Percentiles rank a stretch among this genome's conserved stretches.
These are phyloP conservation scores for Illadopsis cleaveri DNA, from an alignment of 2,113 vertebrate species.

Conservation along the genomic window DNA sequence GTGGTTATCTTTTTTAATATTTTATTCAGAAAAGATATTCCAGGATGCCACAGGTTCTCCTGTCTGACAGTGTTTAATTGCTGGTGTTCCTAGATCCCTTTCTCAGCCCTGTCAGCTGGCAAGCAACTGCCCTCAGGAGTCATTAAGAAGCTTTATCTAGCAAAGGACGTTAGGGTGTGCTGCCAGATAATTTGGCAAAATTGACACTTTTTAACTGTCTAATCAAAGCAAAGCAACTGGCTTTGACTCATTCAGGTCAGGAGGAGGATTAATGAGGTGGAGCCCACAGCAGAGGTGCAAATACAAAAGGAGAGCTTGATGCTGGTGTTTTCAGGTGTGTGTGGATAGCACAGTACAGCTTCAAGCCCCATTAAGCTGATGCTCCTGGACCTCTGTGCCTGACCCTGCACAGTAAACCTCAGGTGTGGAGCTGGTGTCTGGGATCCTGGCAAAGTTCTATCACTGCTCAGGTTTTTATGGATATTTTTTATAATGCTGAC, in stretches of 20 bases:
- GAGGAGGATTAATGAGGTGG: neutral
- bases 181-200: neutral
- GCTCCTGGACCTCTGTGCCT: neutral
- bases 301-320: neutral
- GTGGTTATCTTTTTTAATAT: neutral
- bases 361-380: neutral
- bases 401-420: neutral
- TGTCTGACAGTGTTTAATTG: neutral
- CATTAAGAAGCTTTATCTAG: neutral
- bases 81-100: neutral
- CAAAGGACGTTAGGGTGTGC: neutral
- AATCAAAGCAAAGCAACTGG: neutral
- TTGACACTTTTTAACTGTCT: neutral
- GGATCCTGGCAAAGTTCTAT: neutral
- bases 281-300: neutral
- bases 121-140: neutral
- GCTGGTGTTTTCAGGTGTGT: neutral
- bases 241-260: neutral
- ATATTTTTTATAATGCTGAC: neutral
- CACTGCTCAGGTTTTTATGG: neutral
- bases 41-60: neutral
- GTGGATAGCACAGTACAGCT: neutral
- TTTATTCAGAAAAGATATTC: slow-evolving; percentile 1
- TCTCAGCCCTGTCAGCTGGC: neutral
- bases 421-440: neutral